Evolutionary conservation across 2,113 vertebrate genomes (phyloP).

Genomic region (Eptesicus fuscus): DNA sequence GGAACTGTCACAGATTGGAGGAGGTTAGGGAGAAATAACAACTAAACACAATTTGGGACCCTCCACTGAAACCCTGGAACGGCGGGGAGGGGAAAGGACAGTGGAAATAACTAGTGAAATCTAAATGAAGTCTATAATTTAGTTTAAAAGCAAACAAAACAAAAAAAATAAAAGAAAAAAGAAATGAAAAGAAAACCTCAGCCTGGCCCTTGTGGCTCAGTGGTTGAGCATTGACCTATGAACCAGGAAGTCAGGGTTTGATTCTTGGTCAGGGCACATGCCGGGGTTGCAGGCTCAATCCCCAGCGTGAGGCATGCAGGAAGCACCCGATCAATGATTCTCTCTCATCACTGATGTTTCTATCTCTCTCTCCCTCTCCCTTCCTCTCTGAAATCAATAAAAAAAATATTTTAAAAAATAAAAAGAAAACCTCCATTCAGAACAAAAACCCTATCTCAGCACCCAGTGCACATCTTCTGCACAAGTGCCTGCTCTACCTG

Average conservation of each 20-base stretch:
- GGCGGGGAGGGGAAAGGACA: not conserved
- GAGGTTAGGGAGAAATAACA: not conserved
- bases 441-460: not conserved
- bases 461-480: not conserved
- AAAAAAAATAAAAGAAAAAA: not conserved
- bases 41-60: not conserved
- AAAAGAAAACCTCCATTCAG: not conserved
- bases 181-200: too few species aligned
- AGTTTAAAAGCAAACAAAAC: conserved; percentile 18
- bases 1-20: conserved; percentile 8
- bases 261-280: too few species aligned
- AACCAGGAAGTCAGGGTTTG: too few species aligned
- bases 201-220: too few species aligned
- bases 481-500: not conserved
- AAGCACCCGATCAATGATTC: too few species aligned
- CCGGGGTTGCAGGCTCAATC: too few species aligned
- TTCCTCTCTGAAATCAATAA: too few species aligned
- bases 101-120: not conserved
- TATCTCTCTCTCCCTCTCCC: too few species aligned
- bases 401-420: too few species aligned
- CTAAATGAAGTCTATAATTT: not conserved
- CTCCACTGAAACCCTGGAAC: not conserved
- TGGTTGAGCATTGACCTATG: too few species aligned
- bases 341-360: too few species aligned
- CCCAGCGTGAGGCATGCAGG: too few species aligned